Evolutionary conservation across 2,113 vertebrate species (phyloP).

Genomic region (Cairina moschata): DNA sequence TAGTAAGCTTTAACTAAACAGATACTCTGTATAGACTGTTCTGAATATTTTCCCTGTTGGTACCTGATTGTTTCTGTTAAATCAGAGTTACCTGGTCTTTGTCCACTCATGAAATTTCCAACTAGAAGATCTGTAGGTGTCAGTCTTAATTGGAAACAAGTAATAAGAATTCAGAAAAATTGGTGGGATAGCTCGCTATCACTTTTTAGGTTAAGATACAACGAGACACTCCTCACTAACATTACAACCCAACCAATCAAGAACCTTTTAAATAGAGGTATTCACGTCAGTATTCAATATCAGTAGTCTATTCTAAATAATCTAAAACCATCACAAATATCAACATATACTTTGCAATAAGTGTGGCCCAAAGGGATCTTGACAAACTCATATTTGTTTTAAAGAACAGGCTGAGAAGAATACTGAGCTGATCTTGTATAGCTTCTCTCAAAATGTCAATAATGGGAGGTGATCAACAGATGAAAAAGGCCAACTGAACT

Average conservation of each 20-base stretch:
- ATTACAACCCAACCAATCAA: not conserved
- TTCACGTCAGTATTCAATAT: not conserved
- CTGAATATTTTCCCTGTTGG: not conserved
- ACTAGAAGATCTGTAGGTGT: not conserved
- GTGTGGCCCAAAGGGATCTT: not conserved
- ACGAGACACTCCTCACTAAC: not conserved
- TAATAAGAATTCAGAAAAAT: not conserved
- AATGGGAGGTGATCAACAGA: not conserved
- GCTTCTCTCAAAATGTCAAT: not conserved
- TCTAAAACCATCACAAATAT: not conserved
- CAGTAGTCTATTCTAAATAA: not conserved
- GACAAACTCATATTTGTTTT: not conserved
- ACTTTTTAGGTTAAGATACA: not conserved
- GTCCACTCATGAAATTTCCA: not conserved
- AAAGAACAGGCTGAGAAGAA: not conserved
- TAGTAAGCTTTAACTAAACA: not conserved
- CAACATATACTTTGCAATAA: not conserved
- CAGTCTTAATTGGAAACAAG: not conserved
- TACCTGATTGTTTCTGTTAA: not conserved
- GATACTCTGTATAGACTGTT: not conserved
- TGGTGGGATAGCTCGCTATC: not conserved
- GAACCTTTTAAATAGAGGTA: not conserved
- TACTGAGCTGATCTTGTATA: not conserved
- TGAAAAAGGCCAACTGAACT: fast-evolving
- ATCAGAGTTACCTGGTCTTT: not conserved